Percentiles rank a stretch among this genome's conserved stretches.
Evolutionary conservation across 2,797 vertebrate species (phyloP).

Genomic region (Muscicapa comitata): DNA sequence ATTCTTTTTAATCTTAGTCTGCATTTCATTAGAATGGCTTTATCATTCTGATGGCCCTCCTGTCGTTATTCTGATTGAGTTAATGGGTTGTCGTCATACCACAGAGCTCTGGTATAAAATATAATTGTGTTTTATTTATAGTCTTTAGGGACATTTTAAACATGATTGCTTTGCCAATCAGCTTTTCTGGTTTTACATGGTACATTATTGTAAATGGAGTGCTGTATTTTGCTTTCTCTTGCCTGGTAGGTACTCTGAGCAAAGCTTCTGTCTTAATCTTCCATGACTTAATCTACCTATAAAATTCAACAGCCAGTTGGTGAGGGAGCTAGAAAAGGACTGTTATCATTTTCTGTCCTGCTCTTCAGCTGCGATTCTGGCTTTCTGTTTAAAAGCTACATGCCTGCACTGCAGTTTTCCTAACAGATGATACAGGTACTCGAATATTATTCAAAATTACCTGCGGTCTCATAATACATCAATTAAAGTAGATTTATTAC

Average conservation of each 20-base stretch:
- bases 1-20: constrained; percentile 76
- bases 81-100: constrained; percentile 58
- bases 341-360: constrained; percentile 49
- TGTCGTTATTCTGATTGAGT: constrained; percentile 65
- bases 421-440: constrained; percentile 70
- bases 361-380: constrained; percentile 26
- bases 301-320: constrained; percentile 59
- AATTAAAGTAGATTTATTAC: not conserved
- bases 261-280: constrained; percentile 71
- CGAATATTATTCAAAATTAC: constrained; percentile 5
- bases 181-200: constrained; percentile 63
- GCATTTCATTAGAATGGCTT: constrained; percentile 70
- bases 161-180: constrained; percentile 66
- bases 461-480: not conserved
- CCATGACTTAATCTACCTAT: constrained; percentile 69
- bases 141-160: constrained; percentile 54
- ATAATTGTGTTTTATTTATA: constrained; percentile 57
- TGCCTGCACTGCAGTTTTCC: constrained; percentile 25
- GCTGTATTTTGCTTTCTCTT: constrained; percentile 51
- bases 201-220: constrained; percentile 43
- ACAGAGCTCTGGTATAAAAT: constrained; percentile 52
- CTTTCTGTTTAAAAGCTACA: constrained; percentile 22
- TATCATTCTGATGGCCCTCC: constrained; percentile 66
- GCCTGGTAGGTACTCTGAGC: constrained; percentile 25
- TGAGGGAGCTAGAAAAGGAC: constrained; percentile 11